Percentiles rank a stretch among this genome's conserved stretches.
Evolutionary conservation across 1,140 invertebrate genomes (phyloP).

Genomic region (Drosophila novamexicana): DNA sequence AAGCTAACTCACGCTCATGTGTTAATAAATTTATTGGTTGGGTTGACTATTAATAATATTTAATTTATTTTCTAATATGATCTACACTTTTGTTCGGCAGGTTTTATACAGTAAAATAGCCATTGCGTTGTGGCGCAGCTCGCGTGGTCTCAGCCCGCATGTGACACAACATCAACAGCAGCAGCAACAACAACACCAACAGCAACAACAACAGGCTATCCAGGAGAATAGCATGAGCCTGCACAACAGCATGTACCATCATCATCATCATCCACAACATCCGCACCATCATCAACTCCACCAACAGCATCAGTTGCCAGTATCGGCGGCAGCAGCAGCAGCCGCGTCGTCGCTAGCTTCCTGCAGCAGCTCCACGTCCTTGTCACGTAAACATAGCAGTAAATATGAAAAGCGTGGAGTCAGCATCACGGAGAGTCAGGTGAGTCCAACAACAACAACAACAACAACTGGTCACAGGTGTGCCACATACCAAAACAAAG

Average conservation of each 20-base stretch:
- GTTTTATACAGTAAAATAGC: conserved; percentile 90
- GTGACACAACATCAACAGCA: conserved; percentile 64
- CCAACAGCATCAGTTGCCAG: conserved; percentile 56
- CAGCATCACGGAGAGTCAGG: conserved; percentile 83
- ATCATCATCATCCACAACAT: conserved; percentile 64
- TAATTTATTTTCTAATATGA: too few relatives aligned
- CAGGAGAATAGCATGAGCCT: conserved; percentile 71
- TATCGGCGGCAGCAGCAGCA: conserved; percentile 23
- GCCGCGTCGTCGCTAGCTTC: conserved; percentile 52
- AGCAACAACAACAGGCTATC: conserved; percentile 40
- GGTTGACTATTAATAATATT: too few relatives aligned
- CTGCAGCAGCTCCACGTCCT: conserved; percentile 61
- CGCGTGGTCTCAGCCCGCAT: conserved; percentile 86
- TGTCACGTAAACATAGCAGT: conserved; percentile 82
- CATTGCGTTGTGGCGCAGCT: conserved; percentile 89
- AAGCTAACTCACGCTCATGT: too few relatives aligned
- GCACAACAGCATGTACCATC: conserved; percentile 83
- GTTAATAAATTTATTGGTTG: too few relatives aligned
- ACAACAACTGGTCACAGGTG: conserved; percentile 9
- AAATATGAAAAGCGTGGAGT: conserved; percentile 84
- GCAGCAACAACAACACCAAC: conserved; percentile 41
- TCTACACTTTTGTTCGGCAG: conserved; percentile 72
- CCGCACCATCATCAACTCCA: conserved; percentile 44
- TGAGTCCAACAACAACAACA: conserved; percentile 47
- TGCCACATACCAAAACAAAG: background rate